These are phyloP conservation scores for Turnix velox DNA, from an alignment of 2,113 vertebrate genomes.

Conservation along the genomic window DNA sequence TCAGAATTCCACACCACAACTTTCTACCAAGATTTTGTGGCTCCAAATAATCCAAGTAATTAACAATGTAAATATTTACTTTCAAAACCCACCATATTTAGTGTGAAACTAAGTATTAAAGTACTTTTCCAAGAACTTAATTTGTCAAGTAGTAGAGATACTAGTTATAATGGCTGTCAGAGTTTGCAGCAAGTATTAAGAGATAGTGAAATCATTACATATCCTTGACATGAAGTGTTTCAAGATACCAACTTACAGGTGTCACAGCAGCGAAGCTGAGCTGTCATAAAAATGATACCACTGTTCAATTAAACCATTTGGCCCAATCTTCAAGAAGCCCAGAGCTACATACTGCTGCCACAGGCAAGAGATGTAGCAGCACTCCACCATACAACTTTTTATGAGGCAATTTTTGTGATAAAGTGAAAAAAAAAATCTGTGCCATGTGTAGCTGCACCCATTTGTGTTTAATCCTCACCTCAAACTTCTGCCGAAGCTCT, in stretches of 20 bases:
- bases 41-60: background rate
- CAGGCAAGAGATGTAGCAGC: background rate
- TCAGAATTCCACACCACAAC: background rate
- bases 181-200: background rate
- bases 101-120: background rate
- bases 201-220: background rate
- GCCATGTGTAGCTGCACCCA: background rate
- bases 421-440: background rate
- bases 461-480: constrained; percentile 77
- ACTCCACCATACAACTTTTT: background rate
- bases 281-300: background rate
- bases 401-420: background rate
- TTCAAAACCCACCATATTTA: background rate
- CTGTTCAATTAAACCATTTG: background rate
- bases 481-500: constrained; percentile 93
- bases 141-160: background rate
- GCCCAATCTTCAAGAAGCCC: background rate
- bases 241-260: background rate
- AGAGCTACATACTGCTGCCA: background rate
- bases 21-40: background rate
- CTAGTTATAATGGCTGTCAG: background rate
- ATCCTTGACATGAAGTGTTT: background rate
- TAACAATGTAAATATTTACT: background rate
- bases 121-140: background rate
- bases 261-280: background rate